Conservation (phyloP, 2,888 invertebrate species). For the Prionchulus punctatus region DNA sequence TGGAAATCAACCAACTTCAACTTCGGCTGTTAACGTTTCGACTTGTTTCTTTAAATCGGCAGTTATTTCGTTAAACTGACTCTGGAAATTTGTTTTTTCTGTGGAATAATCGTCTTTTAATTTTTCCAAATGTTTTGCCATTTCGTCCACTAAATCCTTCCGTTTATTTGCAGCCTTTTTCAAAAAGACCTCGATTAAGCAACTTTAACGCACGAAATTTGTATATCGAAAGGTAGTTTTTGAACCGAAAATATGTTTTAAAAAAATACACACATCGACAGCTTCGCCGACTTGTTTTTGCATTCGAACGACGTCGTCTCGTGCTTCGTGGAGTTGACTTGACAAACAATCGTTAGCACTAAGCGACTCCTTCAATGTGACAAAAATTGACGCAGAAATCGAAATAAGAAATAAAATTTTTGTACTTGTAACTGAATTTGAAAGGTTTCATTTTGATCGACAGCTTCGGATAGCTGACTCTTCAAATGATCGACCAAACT, state of each 20-base stretch:
- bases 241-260: neutral
- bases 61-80: neutral
- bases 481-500: too few relatives aligned
- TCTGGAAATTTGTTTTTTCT: neutral
- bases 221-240: neutral
- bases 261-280: neutral
- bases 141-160: slow-evolving; percentile 37
- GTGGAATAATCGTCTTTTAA: slow-evolving; percentile 33
- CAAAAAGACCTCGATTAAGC: neutral
- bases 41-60: neutral
- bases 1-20: too few relatives aligned
- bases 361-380: slow-evolving; percentile 7
- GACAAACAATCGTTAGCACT: slow-evolving; percentile 12
- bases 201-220: neutral
- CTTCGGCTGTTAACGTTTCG: too few relatives aligned
- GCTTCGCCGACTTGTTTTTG: slow-evolving; percentile 5
- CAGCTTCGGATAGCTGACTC: too few relatives aligned
- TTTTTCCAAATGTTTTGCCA: slow-evolving; percentile 36
- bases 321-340: slow-evolving; percentile 8
- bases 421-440: slow-evolving; percentile 9
- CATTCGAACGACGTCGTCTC: slow-evolving; percentile 6
- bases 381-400: neutral
- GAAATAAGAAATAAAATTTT: neutral
- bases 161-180: slow-evolving; percentile 27
- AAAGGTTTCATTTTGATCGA: slow-evolving; percentile 5